Base-by-base conservation (phyloP, 1,140 invertebrate genomes). In the Cyclina sinensis region DNA sequence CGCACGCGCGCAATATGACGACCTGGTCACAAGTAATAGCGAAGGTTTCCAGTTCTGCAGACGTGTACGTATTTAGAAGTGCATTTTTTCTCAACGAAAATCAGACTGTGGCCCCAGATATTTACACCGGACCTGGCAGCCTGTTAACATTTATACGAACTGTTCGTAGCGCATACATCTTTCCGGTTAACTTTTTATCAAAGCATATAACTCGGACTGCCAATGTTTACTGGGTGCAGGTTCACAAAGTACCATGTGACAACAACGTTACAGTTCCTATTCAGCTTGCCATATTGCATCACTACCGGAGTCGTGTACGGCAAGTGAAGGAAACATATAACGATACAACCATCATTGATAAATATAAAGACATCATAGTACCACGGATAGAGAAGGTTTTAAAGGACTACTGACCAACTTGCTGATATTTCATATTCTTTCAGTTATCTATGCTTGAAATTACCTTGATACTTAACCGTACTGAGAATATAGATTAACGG, bases 191-290 rank as follows among this genome's bases (percentile, higher is more conserved):
- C 12, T 4, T n/a, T 12, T 51, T 98, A 16, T 98, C 98, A 73
- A 99, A 99, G 94, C 99, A 98, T 93, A 97, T 99, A 46, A 97
- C 98, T 92, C 96, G 97, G 78, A 98, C 98, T 0, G 97, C 97
- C 84, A 96, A 97, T 43, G 97, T 98, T 0, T 97, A 98, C 0
- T 98, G 99, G 94, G 97, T 98, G 2, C 98, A 98, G 0, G 99
- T 99, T 95, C 98, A 99, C 95, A 99, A 99, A 93, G 97, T 99
- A 0, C 99, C 98, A 98, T 62, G 65, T 12, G 32, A 16, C 18
- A 21, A 35, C 14, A 11, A 16, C 0, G 18, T 27, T 0, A 98
- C 98, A 91, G 97, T 99, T 0, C 97, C 98, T 0, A 96, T 97
- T 0, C 97, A 98, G 74, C 96, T 97, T 0, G 98, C 97, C 0